Percentiles rank a stretch among this genome's conserved stretches.
These are phyloP conservation scores for Chelon labrosus DNA, from an alignment of 2,797 vertebrate species.

Conservation along the genomic window DNA sequence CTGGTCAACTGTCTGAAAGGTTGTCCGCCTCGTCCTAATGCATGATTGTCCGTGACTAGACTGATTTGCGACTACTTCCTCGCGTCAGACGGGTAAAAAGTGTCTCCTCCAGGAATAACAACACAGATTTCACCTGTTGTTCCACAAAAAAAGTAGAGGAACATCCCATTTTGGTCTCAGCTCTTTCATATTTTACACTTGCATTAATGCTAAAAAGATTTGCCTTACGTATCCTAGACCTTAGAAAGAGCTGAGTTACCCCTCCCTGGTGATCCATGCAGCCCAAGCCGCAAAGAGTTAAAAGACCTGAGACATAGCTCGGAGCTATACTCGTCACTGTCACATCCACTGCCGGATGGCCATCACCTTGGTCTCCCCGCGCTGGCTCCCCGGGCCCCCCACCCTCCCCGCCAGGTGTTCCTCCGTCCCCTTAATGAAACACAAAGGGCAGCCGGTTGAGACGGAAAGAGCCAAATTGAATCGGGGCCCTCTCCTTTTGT, in stretches of 20 bases:
- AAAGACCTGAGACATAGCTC: conserved; percentile 19
- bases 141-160: no score
- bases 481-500: conserved; percentile 69
- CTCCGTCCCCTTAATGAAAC: conserved; percentile 75
- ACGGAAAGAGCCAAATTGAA: conserved; percentile 73
- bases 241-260: background rate
- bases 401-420: conserved; percentile 76
- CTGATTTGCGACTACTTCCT: no score
- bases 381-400: conserved; percentile 43
- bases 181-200: no score
- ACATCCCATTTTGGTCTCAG: no score
- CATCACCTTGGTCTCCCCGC: conserved; percentile 45
- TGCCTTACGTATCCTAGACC: background rate
- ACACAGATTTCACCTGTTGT: no score
- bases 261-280: background rate
- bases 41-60: background rate
- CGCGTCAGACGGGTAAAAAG: no score
- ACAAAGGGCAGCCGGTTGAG: conserved; percentile 71
- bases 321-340: conserved; percentile 43
- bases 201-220: background rate
- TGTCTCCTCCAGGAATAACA: no score
- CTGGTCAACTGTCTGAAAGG: background rate
- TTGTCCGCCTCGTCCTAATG: background rate
- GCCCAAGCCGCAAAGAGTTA: background rate
- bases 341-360: conserved; percentile 43